phyloP scores from a whole-genome alignment of 2,113 vertebrate genomes.

The Hippocampus abdominalis region DNA sequence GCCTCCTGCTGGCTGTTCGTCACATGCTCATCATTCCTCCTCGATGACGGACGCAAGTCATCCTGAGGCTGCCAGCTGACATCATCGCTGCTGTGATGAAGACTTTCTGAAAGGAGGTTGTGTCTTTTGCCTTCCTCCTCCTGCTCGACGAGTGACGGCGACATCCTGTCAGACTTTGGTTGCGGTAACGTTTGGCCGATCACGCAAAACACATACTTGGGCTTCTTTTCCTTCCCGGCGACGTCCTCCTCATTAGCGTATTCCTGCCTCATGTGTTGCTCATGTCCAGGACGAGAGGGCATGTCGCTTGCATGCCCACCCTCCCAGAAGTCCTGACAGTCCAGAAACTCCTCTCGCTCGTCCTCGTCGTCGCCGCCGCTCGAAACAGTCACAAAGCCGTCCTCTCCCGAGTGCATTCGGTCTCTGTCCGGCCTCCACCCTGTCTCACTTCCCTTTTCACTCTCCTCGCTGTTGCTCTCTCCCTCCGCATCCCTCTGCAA shows the following conservation, averaged over 20 bases:
- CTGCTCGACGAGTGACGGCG: conserved; percentile 26
- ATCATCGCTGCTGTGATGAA: conserved; percentile 11
- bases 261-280: background rate
- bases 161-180: conserved; percentile 20
- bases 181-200: conserved; percentile 50
- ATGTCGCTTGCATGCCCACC: conserved; percentile 7
- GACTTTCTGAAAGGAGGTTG: conserved; percentile 20
- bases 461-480: conserved; percentile 54
- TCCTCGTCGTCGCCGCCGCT: conserved; percentile 63
- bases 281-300: conserved; percentile 14
- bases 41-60: conserved; percentile 6
- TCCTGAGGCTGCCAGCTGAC: conserved; percentile 8
- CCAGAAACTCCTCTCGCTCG: conserved; percentile 60
- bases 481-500: conserved; percentile 24
- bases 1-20: conserved; percentile 5
- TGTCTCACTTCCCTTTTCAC: conserved; percentile 56
- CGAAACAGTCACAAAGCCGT: conserved; percentile 65
- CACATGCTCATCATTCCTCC: conserved; percentile 7
- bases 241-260: conserved; percentile 20
- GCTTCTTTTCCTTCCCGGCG: conserved; percentile 13
- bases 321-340: conserved; percentile 63
- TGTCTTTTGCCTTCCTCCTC: conserved; percentile 22
- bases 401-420: conserved; percentile 52
- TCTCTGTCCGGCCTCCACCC: conserved; percentile 41
- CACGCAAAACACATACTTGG: conserved; percentile 45